Percentiles rank a stretch among this genome's conserved stretches.
Conservation (phyloP, 1,140 invertebrate species). For the Magallana gigas region DNA sequence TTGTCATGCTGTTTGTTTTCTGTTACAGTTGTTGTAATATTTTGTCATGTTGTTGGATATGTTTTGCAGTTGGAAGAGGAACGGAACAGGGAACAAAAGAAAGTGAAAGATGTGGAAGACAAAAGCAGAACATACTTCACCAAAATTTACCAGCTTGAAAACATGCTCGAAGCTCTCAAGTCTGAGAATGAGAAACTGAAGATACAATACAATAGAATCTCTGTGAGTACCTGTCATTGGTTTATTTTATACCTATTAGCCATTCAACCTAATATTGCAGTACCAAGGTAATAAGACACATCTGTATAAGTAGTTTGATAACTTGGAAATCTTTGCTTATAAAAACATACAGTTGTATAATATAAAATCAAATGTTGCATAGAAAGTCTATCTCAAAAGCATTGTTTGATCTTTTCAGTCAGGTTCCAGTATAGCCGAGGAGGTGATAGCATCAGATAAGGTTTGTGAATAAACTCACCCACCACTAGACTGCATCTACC, state of each 20-base stretch:
- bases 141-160: conserved; percentile 23
- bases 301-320: no score
- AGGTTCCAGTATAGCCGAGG: not conserved
- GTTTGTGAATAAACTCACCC: not conserved
- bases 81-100: conserved; percentile 42
- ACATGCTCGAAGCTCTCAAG: not conserved
- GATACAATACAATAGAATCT: conserved; percentile 6
- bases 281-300: no score
- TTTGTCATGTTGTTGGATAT: not conserved
- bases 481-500: no score
- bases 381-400: no score
- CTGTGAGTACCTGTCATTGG: not conserved
- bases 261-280: no score
- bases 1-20: no score
- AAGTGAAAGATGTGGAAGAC: conserved; percentile 41
- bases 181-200: conserved; percentile 28
- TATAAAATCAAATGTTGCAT: no score
- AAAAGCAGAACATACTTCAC: conserved; percentile 38
- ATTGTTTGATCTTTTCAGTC: not conserved
- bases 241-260: no score
- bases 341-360: no score
- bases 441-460: not conserved
- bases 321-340: no score
- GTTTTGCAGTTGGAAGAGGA: conserved; percentile 39
- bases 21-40: no score